phyloP scores from a whole-genome alignment of 2,888 invertebrate genomes.

The Augiades crinisus region DNA sequence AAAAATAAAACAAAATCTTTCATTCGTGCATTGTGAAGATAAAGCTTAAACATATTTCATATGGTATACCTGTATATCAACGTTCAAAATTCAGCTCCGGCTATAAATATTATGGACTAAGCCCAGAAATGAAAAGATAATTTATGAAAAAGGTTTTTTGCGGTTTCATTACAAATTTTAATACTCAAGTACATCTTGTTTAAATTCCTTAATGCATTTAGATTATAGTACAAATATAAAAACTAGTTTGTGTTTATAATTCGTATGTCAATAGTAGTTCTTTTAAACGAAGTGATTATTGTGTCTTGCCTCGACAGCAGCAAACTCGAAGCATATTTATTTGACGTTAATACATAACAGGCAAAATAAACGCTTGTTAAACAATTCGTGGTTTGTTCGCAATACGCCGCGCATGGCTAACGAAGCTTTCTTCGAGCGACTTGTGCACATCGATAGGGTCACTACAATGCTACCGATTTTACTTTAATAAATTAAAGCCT shows the following conservation, averaged over 20 bases:
- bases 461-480: conserved; percentile 41
- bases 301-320: background rate
- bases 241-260: conserved; percentile 13
- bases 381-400: conserved; percentile 6
- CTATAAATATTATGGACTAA: conserved; percentile 20
- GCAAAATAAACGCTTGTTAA: no score
- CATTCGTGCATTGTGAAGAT: background rate
- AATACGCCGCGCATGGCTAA: background rate
- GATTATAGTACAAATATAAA: no score
- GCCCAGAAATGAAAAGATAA: conserved; percentile 19
- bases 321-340: conserved; percentile 9
- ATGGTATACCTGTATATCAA: conserved; percentile 12
- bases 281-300: conserved; percentile 16
- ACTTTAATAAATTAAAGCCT: conserved; percentile 66
- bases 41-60: conserved; percentile 3
- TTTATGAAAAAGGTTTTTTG: conserved; percentile 20
- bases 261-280: conserved; percentile 10
- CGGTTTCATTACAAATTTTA: conserved; percentile 11
- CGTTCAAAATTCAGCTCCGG: conserved; percentile 12
- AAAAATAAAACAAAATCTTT: conserved; percentile 8
- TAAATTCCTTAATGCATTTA: conserved; percentile 3
- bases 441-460: conserved; percentile 34
- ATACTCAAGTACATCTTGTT: conserved; percentile 11
- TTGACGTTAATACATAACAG: conserved; percentile 1
- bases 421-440: conserved; percentile 10